phyloP scores from a whole-genome alignment of 2,113 vertebrate species.

The Rattus rattus region DNA sequence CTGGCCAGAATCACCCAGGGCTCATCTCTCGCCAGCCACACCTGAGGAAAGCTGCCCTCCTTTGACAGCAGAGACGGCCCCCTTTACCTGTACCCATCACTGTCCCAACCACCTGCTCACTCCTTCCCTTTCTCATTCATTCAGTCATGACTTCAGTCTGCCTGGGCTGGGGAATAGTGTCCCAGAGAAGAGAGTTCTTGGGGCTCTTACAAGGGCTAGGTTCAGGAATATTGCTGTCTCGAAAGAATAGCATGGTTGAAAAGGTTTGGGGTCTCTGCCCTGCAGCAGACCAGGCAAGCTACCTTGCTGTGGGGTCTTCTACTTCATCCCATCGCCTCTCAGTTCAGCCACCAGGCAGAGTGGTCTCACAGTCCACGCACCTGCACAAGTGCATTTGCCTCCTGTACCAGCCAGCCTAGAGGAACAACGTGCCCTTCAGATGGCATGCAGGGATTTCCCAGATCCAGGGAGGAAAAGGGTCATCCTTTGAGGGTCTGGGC shows the following conservation, averaged over 20 bases:
- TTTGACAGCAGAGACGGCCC: background rate
- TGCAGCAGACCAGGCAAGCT: background rate
- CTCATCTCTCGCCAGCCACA: background rate
- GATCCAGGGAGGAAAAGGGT: too few relatives aligned
- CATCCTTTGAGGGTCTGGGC: background rate
- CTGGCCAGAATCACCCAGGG: background rate
- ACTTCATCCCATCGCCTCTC: rapidly evolving
- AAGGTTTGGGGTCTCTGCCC: background rate
- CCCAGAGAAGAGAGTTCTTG: background rate
- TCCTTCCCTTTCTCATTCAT: background rate
- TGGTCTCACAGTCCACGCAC: rapidly evolving
- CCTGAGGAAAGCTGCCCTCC: background rate
- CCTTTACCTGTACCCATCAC: background rate
- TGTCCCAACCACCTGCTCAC: background rate
- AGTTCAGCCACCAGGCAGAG: background rate
- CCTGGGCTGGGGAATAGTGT: background rate
- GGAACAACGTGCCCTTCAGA: background rate
- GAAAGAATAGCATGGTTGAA: background rate
- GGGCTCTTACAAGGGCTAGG: too few relatives aligned
- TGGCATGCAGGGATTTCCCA: background rate
- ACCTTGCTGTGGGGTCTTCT: background rate
- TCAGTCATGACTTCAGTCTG: background rate
- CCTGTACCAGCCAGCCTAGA: too few relatives aligned
- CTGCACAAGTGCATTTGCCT: background rate
- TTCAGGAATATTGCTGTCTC: too few relatives aligned